Base-by-base conservation (phyloP, 2,113 vertebrate species). In the Phoenicopterus ruber region DNA sequence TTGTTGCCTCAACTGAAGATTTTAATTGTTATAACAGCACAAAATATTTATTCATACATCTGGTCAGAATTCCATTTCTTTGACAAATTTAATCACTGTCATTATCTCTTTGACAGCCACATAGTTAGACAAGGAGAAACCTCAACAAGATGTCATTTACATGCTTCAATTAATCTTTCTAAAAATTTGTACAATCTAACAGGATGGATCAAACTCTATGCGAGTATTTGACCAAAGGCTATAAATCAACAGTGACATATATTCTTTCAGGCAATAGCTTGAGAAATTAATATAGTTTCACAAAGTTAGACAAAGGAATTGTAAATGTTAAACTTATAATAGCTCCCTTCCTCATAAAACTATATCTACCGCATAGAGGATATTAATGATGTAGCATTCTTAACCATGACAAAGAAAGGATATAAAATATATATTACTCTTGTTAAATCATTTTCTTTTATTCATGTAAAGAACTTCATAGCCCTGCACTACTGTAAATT, bases 11-110 rank as follows among this genome's bases (percentile, higher is more conserved):
- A 96, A 87, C 49, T 54, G 47, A 93, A 94, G 62, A 92, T 83
- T 94, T 94, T 94, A 96, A 95, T 96, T 94, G 78, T 58, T 94
- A 20, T 71, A 95, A 84, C 42, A 71, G 62, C 58, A 90, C 74
- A 82, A 96, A 95, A 80, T 32, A 82, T 89, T 86, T 84, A 90
- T 93, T 93, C 67, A 80, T 42, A 82, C n/a, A 72, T 93, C 91
- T 97, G 86, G 91, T 78, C 94, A 87, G 58, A 74, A 77, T 94
- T 90, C 80, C 82, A 94, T 93, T 79, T 91, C 91, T 73, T 83
- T 86, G 81, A 92, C 93, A 97, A 93, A 94, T 83, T 79, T 90
- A 93, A 96, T 91, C 76, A 88, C 66, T 15, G 29, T 36, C 91
- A 95, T 86, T 91, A 83, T 91, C 81, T 94, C 66, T 97, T 94